Base-by-base conservation (phyloP, 2,113 vertebrate species). In the Lasiurus borealis region DNA sequence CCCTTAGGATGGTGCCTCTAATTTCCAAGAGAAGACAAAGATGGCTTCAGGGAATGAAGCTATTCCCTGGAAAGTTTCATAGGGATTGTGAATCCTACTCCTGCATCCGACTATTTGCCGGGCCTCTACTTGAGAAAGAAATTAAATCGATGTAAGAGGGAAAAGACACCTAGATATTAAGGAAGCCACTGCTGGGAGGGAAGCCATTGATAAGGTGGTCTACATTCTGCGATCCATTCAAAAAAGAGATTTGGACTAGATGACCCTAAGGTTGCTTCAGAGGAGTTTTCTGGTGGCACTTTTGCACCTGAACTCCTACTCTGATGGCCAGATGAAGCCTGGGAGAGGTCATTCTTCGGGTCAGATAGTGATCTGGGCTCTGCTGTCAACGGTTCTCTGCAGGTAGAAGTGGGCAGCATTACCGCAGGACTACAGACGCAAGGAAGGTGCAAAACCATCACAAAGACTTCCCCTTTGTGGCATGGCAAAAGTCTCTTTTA, bases 271-370 rank as follows among this genome's bases (percentile, higher is more conserved):
- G 25, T 31, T 59, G 13, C 48, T 54, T 46, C 34, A 36, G 8
- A 85, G 72, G 48, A 50, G 11, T 50, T 94, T 93, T 91, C 50
- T 85, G 75, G 72, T 62, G 6, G 68, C 54, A 27, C 25, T 64
- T 96, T 44, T 91, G 50, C 76, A 87, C 8, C 40, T 18, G 23
- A 69, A 95, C 85, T 89, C 89, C 73, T 83, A 59, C 88, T 78
- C 77, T 68, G 84, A 90, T 40, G 48, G 52, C 52, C 77, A 59
- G 15, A 14, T n/a, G 29, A 73, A 15, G 72, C 64, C n/a, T 48
- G 29, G 44, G 46, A 71, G 64, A 80, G 59, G 16, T 64, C 57
- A 71, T 81, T 81, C 23, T 82, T 64, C 81, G 36, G 66, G 80
- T 72, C 44, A 85, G 40, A 62, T 23, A 46, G 34, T 27, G 71